Evolutionary conservation across 2,797 vertebrate genomes (phyloP), one percentile per base, ranked within the genome.

Genomic region (Pipistrellus pipistrellus): DNA sequence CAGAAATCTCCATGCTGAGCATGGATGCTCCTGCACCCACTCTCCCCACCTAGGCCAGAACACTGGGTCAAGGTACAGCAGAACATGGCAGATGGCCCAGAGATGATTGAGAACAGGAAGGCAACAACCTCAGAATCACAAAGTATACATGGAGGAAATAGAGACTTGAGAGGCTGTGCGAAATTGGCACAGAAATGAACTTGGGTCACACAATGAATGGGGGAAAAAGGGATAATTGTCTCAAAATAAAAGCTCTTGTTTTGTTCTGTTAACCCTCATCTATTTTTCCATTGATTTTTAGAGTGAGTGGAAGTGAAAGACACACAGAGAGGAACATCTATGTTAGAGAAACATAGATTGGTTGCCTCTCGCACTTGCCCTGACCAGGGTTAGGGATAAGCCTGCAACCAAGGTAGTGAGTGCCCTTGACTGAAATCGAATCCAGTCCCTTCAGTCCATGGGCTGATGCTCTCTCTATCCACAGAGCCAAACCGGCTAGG

Each of bases 11-110:
- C 35, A 64, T 8, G 10, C 41, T 14, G 35, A 92, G 64, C 13
- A 76, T 62, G 59, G 59, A 30, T 12, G 13, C 27, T n/a, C 68
- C 30, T 2, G 1, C 20, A 83, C 9, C 20, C 17, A 32, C n/a
- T 69, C 44, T 88, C 15, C n/a, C 32, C 32, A 51, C 17, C 44
- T 2, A 32, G 75, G n/a, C 41, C n/a, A 87, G 75, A 90, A 51
- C 14, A 0, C 10, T 71, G 41, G 84, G 59, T 81, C 59, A 86
- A 86, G 55, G 88, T 18, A 53, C 2, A 3, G 55, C 90, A 46
- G 30, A 92, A 84, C 25, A 66, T 80, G 84, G 66, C 51, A 75
- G 72, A 18, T 44, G 23, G 66, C 83, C 86, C 87, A 93, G 87
- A 66, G 53, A 68, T 9, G 41, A 83, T 17, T 76, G 64, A 12